These are phyloP conservation scores for Rhea americana DNA, from an alignment of 2,113 vertebrate genomes.

Conservation along the genomic window DNA sequence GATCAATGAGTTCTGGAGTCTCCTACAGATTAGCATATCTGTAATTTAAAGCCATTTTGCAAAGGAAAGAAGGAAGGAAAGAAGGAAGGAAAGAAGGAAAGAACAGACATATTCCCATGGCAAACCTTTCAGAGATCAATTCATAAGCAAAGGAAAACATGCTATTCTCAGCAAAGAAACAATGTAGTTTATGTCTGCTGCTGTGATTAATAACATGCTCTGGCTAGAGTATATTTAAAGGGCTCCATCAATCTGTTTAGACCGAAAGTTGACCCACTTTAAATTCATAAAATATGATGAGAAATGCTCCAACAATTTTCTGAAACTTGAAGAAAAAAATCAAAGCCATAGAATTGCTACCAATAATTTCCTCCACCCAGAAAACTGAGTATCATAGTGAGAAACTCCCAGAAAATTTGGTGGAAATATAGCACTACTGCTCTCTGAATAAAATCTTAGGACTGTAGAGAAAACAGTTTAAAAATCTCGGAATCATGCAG, in stretches of 20 bases:
- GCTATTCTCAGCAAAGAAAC: constrained; percentile 75
- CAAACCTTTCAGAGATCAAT: constrained; percentile 68
- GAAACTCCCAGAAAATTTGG: background rate
- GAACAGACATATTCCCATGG: constrained; percentile 33
- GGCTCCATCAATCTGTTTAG: constrained; percentile 48
- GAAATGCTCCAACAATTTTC: background rate
- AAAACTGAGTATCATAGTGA: background rate
- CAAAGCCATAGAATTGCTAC: background rate
- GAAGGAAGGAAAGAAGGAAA: background rate
- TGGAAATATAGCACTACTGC: background rate
- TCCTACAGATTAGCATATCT: constrained; percentile 71
- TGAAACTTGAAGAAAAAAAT: background rate
- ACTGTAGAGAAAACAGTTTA: background rate
- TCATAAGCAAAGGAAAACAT: constrained; percentile 75
- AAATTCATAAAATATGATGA: constrained; percentile 8
- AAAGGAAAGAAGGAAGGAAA: background rate
- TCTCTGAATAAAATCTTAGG: background rate
- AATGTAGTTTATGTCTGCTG: constrained; percentile 55
- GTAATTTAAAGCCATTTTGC: constrained; percentile 67
- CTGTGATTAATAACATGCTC: constrained; percentile 63
- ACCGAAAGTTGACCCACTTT: constrained; percentile 54
- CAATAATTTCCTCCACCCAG: background rate
- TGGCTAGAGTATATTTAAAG: constrained; percentile 60
- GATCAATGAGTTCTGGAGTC: constrained; percentile 69
- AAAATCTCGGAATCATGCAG: background rate